Evolutionary conservation across 2,113 vertebrate genomes (phyloP).

Genomic region (Ptyas mucosa): DNA sequence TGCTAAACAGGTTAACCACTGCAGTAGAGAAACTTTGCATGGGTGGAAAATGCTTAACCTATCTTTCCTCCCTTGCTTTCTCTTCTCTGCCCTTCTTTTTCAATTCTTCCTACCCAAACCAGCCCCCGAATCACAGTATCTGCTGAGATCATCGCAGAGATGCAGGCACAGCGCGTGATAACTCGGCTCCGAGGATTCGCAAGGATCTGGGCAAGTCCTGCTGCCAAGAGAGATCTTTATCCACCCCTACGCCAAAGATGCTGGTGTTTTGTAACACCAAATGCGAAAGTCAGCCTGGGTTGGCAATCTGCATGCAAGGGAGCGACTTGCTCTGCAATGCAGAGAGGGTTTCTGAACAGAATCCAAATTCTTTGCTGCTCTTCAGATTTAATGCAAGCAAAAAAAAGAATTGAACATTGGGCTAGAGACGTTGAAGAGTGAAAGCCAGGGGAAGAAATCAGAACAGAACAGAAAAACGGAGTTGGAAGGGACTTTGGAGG

Average conservation of each 20-base stretch:
- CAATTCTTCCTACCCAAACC: not conserved
- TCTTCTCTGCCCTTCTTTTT: not conserved
- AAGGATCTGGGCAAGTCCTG: conserved; percentile 85
- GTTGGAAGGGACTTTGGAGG: too few relatives aligned
- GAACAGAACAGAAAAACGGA: too few relatives aligned
- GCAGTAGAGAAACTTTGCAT: not conserved
- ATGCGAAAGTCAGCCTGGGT: conserved; percentile 83
- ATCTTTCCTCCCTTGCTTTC: not conserved
- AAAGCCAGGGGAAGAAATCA: not conserved
- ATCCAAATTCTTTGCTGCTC: conserved; percentile 12
- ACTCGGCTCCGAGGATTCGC: conserved; percentile 71
- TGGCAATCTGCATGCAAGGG: conserved; percentile 78
- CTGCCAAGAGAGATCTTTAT: conserved; percentile 85
- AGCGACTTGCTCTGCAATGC: conserved; percentile 76
- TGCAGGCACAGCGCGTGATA: conserved; percentile 63
- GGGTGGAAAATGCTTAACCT: not conserved
- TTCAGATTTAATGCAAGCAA: not conserved
- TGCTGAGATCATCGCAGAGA: conserved; percentile 83
- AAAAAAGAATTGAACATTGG: not conserved
- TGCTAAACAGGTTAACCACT: not conserved
- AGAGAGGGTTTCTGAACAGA: conserved; percentile 78
- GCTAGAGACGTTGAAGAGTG: not conserved
- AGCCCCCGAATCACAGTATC: conserved; percentile 83
- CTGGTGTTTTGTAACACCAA: conserved; percentile 76
- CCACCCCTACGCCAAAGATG: conserved; percentile 80